Conservation (phyloP, 2,797 vertebrate species). For the Menidia menidia region DNA sequence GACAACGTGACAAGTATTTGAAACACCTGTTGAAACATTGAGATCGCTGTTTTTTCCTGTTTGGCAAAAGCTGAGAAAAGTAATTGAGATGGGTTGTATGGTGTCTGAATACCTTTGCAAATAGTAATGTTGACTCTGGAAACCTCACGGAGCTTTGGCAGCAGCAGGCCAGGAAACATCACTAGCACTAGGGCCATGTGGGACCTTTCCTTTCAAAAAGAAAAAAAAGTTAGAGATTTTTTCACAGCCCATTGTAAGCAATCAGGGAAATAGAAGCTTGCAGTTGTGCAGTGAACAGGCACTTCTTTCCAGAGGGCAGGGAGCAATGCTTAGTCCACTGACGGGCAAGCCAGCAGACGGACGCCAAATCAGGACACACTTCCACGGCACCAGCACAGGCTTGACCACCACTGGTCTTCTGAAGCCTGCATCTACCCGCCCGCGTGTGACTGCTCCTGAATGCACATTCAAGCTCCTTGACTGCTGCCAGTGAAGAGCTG, state of each 20-base stretch:
- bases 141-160: slow-evolving; percentile 60
- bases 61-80: slow-evolving; percentile 55
- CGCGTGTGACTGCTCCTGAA: slow-evolving; percentile 68
- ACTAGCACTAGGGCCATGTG: slow-evolving; percentile 90
- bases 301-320: slow-evolving; percentile 74
- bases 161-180: slow-evolving; percentile 79
- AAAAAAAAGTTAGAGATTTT: slow-evolving; percentile 78
- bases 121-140: slow-evolving; percentile 82
- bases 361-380: slow-evolving; percentile 73
- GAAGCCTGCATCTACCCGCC: slow-evolving; percentile 61
- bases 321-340: slow-evolving; percentile 80
- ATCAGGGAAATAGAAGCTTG: slow-evolving; percentile 84
- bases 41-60: slow-evolving; percentile 35
- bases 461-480: slow-evolving; percentile 54
- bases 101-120: slow-evolving; percentile 74
- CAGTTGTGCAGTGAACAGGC: slow-evolving; percentile 71
- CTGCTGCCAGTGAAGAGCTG: slow-evolving; percentile 62
- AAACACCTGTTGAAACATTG: slow-evolving; percentile 45
- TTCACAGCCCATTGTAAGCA: slow-evolving; percentile 85
- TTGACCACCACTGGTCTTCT: slow-evolving; percentile 65
- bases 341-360: slow-evolving; percentile 62
- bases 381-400: slow-evolving; percentile 58
- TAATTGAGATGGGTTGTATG: slow-evolving; percentile 40
- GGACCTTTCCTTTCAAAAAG: slow-evolving; percentile 72
- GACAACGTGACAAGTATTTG: slow-evolving; percentile 26